These are phyloP conservation scores for Saturnia japonica DNA, from an alignment of 2,888 invertebrate genomes.

Conservation along the genomic window DNA sequence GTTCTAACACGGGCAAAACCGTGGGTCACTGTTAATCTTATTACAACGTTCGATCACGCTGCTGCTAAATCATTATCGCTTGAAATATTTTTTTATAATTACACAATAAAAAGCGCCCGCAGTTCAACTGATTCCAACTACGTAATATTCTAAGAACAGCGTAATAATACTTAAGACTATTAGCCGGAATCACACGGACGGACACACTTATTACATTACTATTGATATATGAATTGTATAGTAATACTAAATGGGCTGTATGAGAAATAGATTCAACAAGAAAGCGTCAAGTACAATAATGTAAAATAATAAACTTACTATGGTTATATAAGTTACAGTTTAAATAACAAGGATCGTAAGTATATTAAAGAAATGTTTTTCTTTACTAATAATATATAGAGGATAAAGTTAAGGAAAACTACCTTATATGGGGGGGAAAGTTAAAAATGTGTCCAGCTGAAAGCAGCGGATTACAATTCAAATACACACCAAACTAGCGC, in stretches of 20 bases:
- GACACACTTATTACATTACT: background rate
- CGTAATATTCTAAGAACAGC: background rate
- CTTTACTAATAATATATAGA: too few relatives aligned
- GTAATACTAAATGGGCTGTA: background rate
- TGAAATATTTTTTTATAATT: background rate
- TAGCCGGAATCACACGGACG: background rate
- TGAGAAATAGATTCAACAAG: background rate
- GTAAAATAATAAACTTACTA: too few relatives aligned
- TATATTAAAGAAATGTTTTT: too few relatives aligned
- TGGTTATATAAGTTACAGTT: too few relatives aligned
- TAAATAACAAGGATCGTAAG: too few relatives aligned
- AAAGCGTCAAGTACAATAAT: background rate
- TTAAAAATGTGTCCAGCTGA: too few relatives aligned
- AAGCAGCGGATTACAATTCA: too few relatives aligned
- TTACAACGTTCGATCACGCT: background rate
- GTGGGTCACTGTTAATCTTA: too few relatives aligned
- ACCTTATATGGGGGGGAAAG: too few relatives aligned
- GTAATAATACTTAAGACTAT: background rate
- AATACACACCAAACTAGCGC: too few relatives aligned
- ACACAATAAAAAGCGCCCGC: background rate
- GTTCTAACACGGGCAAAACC: too few relatives aligned
- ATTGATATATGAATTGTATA: background rate
- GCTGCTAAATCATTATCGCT: background rate
- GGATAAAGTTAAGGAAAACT: too few relatives aligned
- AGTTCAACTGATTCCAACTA: background rate